Evolutionary conservation across 2,797 vertebrate species (phyloP).

Genomic region (Onychomys torridus): DNA sequence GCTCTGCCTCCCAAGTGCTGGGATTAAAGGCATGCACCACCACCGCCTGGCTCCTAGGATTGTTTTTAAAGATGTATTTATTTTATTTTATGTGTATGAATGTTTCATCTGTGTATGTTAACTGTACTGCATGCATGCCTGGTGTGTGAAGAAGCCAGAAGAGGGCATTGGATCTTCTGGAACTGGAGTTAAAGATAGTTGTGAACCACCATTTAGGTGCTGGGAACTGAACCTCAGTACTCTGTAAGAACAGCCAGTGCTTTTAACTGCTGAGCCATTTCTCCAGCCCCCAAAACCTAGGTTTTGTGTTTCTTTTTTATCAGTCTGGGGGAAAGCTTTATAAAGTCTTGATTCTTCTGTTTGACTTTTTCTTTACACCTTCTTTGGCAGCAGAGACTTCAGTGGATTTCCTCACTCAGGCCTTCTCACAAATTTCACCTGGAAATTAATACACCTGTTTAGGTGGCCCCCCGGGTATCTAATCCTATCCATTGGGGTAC

Average conservation of each 20-base stretch:
- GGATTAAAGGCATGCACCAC: too few relatives aligned
- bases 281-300: not conserved
- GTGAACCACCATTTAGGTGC: not conserved
- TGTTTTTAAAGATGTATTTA: not conserved
- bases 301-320: constrained; percentile 21
- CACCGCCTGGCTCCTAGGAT: too few relatives aligned
- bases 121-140: not conserved
- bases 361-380: constrained; percentile 16
- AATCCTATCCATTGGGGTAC: not conserved
- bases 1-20: too few relatives aligned
- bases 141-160: not conserved
- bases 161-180: not conserved
- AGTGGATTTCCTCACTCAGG: not conserved
- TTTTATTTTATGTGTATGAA: not conserved
- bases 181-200: not conserved
- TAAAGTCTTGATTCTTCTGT: not conserved
- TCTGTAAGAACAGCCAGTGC: not conserved
- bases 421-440: not conserved
- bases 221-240: not conserved
- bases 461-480: not conserved
- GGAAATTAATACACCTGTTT: not conserved
- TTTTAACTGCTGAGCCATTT: not conserved
- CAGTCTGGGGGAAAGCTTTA: not conserved
- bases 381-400: not conserved
- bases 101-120: not conserved